Percentiles rank a stretch among this genome's conserved stretches.
phyloP scores from a whole-genome alignment of 2,797 vertebrate genomes.

The Periophthalmus magnuspinnatus region DNA sequence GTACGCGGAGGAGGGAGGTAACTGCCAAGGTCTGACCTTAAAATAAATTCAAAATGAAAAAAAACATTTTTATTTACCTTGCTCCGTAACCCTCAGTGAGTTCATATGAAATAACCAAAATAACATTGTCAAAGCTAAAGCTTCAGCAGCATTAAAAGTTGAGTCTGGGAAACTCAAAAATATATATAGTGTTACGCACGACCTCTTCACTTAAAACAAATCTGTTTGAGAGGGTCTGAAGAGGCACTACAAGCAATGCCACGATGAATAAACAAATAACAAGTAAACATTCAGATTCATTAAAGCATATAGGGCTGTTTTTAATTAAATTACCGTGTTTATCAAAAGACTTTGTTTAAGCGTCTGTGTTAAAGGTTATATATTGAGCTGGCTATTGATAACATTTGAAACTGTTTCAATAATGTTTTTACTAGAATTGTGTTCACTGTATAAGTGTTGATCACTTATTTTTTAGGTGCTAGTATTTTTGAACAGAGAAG shows the following conservation, averaged over 20 bases:
- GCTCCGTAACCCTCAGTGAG: too few relatives aligned
- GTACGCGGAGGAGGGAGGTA: neutral
- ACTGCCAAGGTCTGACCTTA: slow-evolving; percentile 17
- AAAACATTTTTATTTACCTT: slow-evolving; percentile 1
- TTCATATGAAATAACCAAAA: neutral
- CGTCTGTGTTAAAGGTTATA: neutral
- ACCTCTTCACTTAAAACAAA: neutral
- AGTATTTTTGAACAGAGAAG: too few relatives aligned
- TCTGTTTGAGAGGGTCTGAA: neutral
- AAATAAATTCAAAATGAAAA: slow-evolving; percentile 8
- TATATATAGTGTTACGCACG: neutral
- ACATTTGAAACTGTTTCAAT: neutral
- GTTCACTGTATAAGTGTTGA: too few relatives aligned
- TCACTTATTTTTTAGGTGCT: too few relatives aligned
- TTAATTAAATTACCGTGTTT: neutral
- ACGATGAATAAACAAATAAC: neutral
- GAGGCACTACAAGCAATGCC: neutral
- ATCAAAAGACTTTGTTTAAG: neutral
- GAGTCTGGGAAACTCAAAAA: neutral
- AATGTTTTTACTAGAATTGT: neutral
- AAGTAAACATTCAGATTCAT: neutral
- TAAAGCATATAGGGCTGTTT: neutral
- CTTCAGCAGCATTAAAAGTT: neutral
- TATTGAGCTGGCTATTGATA: too few relatives aligned
- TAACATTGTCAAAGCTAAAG: neutral